Conservation (phyloP, 2,888 invertebrate genomes). For the Lithophane semibrunnea region DNA sequence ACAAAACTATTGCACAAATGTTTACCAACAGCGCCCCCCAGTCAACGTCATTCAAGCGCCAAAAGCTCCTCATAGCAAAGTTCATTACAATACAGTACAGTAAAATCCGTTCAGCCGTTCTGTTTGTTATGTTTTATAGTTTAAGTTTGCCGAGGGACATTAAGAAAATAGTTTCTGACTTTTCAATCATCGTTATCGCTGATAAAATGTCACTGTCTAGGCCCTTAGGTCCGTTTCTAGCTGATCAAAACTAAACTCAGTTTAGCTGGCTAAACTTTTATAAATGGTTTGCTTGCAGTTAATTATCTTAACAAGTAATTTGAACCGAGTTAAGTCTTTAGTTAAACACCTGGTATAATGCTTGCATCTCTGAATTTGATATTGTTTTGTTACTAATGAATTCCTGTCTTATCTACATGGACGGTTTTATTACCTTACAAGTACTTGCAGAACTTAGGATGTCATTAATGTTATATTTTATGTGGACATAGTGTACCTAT, state of each 20-base stretch:
- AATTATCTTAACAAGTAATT: conserved; percentile 36
- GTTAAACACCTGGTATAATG: conserved; percentile 50
- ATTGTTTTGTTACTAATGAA: conserved; percentile 15
- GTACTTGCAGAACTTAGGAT: neutral
- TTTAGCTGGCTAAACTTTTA: neutral
- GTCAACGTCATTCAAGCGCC: neutral
- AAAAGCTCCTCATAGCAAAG: no score
- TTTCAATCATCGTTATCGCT: neutral
- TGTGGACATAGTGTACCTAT: neutral
- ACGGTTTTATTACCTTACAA: conserved; percentile 4
- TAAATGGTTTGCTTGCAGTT: neutral
- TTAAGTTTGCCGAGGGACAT: no score
- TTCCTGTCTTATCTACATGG: conserved; percentile 53
- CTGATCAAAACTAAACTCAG: neutral
- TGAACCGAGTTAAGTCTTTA: conserved; percentile 21
- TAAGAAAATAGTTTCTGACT: no score
- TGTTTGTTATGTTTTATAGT: no score
- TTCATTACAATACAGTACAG: no score
- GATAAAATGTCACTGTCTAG: neutral
- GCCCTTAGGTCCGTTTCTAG: neutral
- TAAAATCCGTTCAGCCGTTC: no score
- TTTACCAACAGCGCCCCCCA: neutral
- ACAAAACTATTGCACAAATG: neutral
- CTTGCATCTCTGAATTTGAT: conserved; percentile 46
- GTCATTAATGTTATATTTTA: conserved; percentile 10